Conservation (phyloP, 2,113 vertebrate species). For the Nothocercus julius region DNA sequence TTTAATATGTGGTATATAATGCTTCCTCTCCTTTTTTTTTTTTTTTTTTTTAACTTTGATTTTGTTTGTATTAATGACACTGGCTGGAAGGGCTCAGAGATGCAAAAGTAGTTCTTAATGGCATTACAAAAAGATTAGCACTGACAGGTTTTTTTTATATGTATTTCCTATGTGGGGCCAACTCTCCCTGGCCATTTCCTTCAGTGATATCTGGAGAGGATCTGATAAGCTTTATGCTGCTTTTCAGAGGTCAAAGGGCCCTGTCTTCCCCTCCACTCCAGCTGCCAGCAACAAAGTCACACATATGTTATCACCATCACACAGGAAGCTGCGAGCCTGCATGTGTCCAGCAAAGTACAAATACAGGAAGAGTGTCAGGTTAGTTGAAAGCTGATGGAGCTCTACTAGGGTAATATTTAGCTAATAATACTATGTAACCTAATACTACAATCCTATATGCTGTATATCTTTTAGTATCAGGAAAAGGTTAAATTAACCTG, state of each 20-base stretch:
- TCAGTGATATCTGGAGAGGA: slow-evolving; percentile 79
- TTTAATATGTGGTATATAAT: not conserved
- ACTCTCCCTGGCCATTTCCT: slow-evolving; percentile 76
- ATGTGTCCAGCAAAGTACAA: slow-evolving; percentile 76
- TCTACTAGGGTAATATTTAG: slow-evolving; percentile 29
- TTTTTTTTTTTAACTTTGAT: slow-evolving; percentile 31
- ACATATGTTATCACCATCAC: slow-evolving; percentile 70
- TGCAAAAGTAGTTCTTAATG: slow-evolving; percentile 64
- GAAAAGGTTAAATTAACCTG: not conserved
- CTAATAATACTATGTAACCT: not conserved
- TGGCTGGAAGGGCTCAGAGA: slow-evolving; percentile 58
- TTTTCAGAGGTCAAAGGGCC: slow-evolving; percentile 77
- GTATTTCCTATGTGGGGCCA: slow-evolving; percentile 74
- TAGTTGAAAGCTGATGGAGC: slow-evolving; percentile 65
- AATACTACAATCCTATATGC: not conserved
- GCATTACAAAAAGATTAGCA: slow-evolving; percentile 69
- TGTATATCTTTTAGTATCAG: not conserved
- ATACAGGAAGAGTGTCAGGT: slow-evolving; percentile 80
- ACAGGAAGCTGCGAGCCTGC: slow-evolving; percentile 70
- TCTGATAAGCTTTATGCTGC: slow-evolving; percentile 81
- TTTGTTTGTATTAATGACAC: slow-evolving; percentile 1
- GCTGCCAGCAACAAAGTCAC: slow-evolving; percentile 73
- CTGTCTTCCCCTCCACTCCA: slow-evolving; percentile 72
- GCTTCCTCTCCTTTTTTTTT: slow-evolving; percentile 1
- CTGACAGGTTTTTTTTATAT: slow-evolving; percentile 76